Percentiles rank a stretch among this genome's conserved stretches.
Conservation (phyloP, 2,113 vertebrate genomes). For the Pangasianodon gigas region DNA sequence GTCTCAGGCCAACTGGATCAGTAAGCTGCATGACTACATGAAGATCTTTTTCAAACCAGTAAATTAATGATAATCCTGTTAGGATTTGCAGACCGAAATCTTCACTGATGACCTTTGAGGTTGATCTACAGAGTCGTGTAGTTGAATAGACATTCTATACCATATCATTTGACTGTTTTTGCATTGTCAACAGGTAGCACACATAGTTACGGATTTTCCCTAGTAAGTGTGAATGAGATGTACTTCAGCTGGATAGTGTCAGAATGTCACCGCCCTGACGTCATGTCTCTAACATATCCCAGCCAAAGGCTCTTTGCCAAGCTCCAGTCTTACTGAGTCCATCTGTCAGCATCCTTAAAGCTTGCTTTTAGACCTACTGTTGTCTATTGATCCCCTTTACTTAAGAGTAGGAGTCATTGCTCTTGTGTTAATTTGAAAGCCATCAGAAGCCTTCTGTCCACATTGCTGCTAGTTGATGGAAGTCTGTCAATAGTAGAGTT, state of each 20-base stretch:
- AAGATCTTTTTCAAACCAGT: not conserved
- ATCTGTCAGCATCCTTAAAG: constrained; percentile 44
- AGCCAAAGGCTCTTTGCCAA: not conserved
- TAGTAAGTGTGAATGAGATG: constrained; percentile 22
- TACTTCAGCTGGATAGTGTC: constrained; percentile 4
- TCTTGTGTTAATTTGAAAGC: constrained; percentile 13
- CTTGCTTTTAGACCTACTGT: constrained; percentile 21
- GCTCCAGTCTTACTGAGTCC: not conserved
- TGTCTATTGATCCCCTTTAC: constrained; percentile 32
- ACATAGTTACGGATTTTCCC: not conserved
- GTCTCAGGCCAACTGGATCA: not conserved
- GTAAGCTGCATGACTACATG: not conserved
- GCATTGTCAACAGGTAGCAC: not conserved
- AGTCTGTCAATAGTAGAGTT: constrained; percentile 10
- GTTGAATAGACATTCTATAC: not conserved
- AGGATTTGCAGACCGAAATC: not conserved
- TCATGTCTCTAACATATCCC: constrained; percentile 33
- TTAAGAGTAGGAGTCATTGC: constrained; percentile 18
- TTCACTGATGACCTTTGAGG: not conserved
- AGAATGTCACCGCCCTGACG: constrained; percentile 35
- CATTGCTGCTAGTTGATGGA: not conserved
- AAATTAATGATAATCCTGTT: not conserved
- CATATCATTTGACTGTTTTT: not conserved
- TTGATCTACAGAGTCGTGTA: not conserved
- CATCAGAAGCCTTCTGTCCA: not conserved